Base-by-base conservation (phyloP, 2,797 vertebrate species). In the Acrossocheilus fasciatus region DNA sequence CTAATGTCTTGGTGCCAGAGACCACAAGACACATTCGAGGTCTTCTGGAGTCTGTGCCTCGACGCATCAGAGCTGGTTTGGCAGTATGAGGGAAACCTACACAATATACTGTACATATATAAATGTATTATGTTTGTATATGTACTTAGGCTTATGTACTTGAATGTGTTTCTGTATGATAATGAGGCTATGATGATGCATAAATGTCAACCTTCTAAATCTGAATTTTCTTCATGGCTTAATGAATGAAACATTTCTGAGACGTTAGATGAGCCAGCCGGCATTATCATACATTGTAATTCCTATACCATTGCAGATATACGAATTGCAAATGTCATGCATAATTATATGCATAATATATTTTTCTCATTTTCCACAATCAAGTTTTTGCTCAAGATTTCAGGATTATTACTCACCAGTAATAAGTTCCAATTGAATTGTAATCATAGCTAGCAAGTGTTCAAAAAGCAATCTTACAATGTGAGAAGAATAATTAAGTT, bases 401-500 rank as follows among this genome's bases (percentile, higher is more conserved):
- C 64, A 81, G 11, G 50, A 88, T 90, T 90, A 83, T 83, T 89
- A 41, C 74, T 86, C 52, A 18, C n/a, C 78, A 64, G 47, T 57
- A 82, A 86, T 82, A 54, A 57, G 68, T 89, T 82, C 69, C 82
- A 89, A 85, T 69, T 47, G 43, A 90, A 86, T 85, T 89, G 81
- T 80, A 79, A 86, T 81, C 81, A 86, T 81, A 80, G 82, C 84
- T 78, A 84, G 81, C 47, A 66, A 87, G 41, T 87, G 83, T 84
- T 84, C 59, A 76, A 85, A 86, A 62, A 74, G 43, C 81, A 86
- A 68, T 79, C 82, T 76, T 82, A 87, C 78, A 82, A 70, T 80
- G 80, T 84, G 84, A 70, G 86, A 89, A 87, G 88, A 91, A 91
- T 90, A 91, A 91, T 89, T 89, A 88, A 88, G 82, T 89, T 89